Evolutionary conservation across 2,888 invertebrate genomes (phyloP).

Genomic region (Drosophila meridionalis): DNA sequence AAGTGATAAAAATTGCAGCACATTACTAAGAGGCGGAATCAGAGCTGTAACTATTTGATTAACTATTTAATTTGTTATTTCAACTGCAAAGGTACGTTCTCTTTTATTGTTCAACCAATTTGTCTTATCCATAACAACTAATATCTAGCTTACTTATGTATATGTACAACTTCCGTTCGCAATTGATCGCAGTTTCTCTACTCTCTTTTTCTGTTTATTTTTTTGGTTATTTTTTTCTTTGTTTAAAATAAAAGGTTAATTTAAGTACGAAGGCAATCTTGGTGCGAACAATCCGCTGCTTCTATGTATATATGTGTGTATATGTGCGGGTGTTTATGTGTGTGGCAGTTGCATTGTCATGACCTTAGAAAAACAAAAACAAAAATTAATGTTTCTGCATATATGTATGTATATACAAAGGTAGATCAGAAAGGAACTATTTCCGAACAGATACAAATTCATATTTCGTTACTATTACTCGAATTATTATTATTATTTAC

Average conservation of each 20-base stretch:
- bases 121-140: slow-evolving; percentile 52
- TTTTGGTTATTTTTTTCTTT: slow-evolving; percentile 3
- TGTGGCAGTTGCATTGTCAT: slow-evolving; percentile 46
- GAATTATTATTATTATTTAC: slow-evolving; percentile 42
- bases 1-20: neutral
- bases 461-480: slow-evolving; percentile 9
- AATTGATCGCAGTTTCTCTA: slow-evolving; percentile 2
- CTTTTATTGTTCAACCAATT: slow-evolving; percentile 53
- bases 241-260: neutral
- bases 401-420: slow-evolving; percentile 2
- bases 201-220: neutral
- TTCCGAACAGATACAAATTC: slow-evolving; percentile 29
- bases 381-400: neutral
- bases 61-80: slow-evolving; percentile 12
- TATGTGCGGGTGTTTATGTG: neutral
- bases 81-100: slow-evolving; percentile 48
- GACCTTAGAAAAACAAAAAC: slow-evolving; percentile 5
- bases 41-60: neutral
- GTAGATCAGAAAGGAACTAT: slow-evolving; percentile 40
- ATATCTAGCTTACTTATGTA: slow-evolving; percentile 44
- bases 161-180: slow-evolving; percentile 54
- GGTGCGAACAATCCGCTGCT: slow-evolving; percentile 24
- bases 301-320: neutral
- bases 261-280: slow-evolving; percentile 49
- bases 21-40: neutral